Evolutionary conservation across 2,888 invertebrate species (phyloP), one percentile per base, ranked within the genome.

Genomic region (Plutella xylostella): DNA sequence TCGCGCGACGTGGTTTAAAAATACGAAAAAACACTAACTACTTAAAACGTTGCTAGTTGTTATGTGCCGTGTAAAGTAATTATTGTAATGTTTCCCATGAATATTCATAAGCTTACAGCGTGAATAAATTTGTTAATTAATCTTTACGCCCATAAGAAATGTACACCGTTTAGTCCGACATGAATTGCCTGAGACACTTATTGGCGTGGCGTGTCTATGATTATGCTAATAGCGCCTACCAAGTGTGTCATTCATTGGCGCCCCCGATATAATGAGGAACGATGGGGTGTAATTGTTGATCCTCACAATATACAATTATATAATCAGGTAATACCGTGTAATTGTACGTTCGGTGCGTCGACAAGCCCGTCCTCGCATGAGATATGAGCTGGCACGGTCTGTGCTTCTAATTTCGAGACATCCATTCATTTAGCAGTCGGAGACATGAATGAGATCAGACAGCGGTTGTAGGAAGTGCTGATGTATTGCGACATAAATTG

Each of bases 301-400:
- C 58, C 59, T 58, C 57, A 59, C 65, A 62, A 72, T 77, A 72
- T 72, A 75, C 75, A 71, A 69, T 65, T 65, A 65, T 72, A 75
- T 76, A 71, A 69, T 65, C 65, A 65, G 65, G 66, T 69, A 70
- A 70, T 74, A 67, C 62, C 57, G 58, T 65, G 66, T 72, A 73
- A 74, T 74, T 72, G 71, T 74, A 68, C 60, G 65, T 70, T 69
- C 68, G 64, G 66, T 63, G n/a, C n/a, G 71, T 65, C 70, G 69
- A 63, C 70, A 68, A 66, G 56, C 55, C 58, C 65, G 72, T 73
- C 63, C 55, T 50, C 42, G 52, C 56, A 55, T 74, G 77, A 80
- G 68, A 74, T 73, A 79, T 74, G 72, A 67, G 61, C 79, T 82
- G 82, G 80, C 80, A 78, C 66, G 61, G 61, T 68, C 67, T 65